phyloP scores from a whole-genome alignment of 2,888 invertebrate species.

The Thyatira batis region DNA sequence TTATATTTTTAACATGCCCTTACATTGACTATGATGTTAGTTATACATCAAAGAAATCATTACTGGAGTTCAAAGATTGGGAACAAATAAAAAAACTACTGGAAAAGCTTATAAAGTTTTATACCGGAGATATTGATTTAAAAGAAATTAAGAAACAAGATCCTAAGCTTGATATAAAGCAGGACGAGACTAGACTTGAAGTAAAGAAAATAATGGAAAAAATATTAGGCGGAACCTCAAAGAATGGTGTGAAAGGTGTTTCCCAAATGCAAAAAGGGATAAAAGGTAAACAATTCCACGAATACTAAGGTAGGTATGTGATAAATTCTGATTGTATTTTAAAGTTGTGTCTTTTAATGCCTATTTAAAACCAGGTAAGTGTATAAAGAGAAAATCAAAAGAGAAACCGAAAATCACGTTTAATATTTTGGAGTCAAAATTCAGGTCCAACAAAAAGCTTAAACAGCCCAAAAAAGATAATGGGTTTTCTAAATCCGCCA shows the following conservation, averaged over 20 bases:
- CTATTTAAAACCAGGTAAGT: slow-evolving; percentile 48
- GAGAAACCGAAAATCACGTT: slow-evolving; percentile 10
- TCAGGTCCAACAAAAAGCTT: not conserved
- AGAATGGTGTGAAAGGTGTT: slow-evolving; percentile 45
- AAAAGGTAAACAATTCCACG: slow-evolving; percentile 54
- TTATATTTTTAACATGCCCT: slow-evolving; percentile 82
- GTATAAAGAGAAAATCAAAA: slow-evolving; percentile 49
- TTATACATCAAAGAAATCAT: slow-evolving; percentile 68
- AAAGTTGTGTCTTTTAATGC: not conserved
- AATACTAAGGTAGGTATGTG: not conserved
- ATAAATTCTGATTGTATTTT: not conserved
- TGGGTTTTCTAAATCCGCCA: not conserved
- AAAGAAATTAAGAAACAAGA: slow-evolving; percentile 31
- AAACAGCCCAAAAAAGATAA: not conserved
- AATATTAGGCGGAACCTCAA: slow-evolving; percentile 59
- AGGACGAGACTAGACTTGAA: slow-evolving; percentile 46
- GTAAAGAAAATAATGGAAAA: slow-evolving; percentile 67
- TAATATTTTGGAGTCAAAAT: not conserved
- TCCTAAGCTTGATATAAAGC: slow-evolving; percentile 18
- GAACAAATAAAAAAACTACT: slow-evolving; percentile 53
- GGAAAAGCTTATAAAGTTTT: slow-evolving; percentile 60
- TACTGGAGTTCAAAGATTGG: slow-evolving; percentile 83
- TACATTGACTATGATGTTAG: slow-evolving; percentile 78
- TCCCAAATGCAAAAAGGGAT: slow-evolving; percentile 65
- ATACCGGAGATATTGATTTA: slow-evolving; percentile 45